Evolutionary conservation across 2,888 invertebrate species (phyloP), one percentile per base, ranked within the genome.

Genomic region (Syrphus vitripennis): DNA sequence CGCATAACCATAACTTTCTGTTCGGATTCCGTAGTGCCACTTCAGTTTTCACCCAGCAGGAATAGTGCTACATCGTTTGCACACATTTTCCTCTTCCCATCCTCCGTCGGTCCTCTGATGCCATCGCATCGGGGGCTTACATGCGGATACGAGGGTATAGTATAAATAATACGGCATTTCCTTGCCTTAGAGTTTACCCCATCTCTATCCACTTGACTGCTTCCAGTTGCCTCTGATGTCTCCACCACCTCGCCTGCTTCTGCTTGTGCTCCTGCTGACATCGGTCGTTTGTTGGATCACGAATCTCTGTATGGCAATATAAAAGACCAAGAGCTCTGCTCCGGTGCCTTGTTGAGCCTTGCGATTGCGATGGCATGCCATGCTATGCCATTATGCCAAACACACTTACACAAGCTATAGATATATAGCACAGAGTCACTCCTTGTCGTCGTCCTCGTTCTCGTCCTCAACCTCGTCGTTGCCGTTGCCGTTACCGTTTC

Each of bases 161-260:
- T 75, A 87, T 87, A 87, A 83, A 87, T 87, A 83, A 87, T 87
- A 87, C 87, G 87, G 83, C 87, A 87, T 87, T 87, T 87, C 87
- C 87, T 87, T 83, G 87, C 87, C 87, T 81, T 75, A 79, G 70
- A 75, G 79, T 83, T 83, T 70, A 67, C 55, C 67, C 67, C 75
- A 65, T 37, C 75, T 42, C 77, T 26, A 78, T 78, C 61, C 76
- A 78, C 77, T 86, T 82, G 82, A 75, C 72, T 82, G 74, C 72
- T 78, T 57, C 70, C 69, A 70, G 59, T 70, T 78, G 70, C 59
- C 61, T 67, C 50, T 69, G 63, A n/a, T n/a, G n/a, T n/a, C n/a
- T n/a, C 40, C 69, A 40, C 24, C 55, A 29, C 61, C 69, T 34
- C 16, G n/a, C n/a, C n/a, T 7, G 70, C 55, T n/a, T n/a, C 34